Conservation (phyloP, 2,888 invertebrate species). For the Latheticus oryzae region DNA sequence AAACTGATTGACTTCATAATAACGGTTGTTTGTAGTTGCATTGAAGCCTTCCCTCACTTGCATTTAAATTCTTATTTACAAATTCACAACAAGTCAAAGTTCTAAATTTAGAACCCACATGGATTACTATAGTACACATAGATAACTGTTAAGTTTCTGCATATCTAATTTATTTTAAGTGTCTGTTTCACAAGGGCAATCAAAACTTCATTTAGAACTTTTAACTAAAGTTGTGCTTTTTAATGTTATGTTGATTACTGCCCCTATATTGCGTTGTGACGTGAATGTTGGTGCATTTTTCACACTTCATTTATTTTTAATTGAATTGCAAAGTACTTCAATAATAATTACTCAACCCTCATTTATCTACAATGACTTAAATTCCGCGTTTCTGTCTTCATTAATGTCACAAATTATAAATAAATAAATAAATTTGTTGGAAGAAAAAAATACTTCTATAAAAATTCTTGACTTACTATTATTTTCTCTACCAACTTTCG, state of each 20-base stretch:
- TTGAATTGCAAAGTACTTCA: slow-evolving; percentile 24
- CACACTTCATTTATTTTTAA: slow-evolving; percentile 25
- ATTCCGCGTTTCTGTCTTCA: slow-evolving; percentile 5
- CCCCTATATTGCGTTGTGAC: slow-evolving; percentile 20
- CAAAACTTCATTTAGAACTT: too few relatives aligned
- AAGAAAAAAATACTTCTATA: too few relatives aligned
- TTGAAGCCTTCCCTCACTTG: slow-evolving; percentile 27
- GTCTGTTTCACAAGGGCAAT: too few relatives aligned
- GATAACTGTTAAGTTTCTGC: slow-evolving; percentile 32
- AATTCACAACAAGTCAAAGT: slow-evolving; percentile 26
- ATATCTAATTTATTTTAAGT: slow-evolving; percentile 39
- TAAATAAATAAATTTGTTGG: too few relatives aligned
- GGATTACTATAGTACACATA: slow-evolving; percentile 20
- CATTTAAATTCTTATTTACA: slow-evolving; percentile 37
- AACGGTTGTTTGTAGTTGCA: slow-evolving; percentile 1
- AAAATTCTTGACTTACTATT: too few relatives aligned
- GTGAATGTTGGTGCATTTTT: slow-evolving; percentile 10
- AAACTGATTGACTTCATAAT: background rate
- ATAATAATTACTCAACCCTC: slow-evolving; percentile 17
- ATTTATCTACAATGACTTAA: slow-evolving; percentile 8
- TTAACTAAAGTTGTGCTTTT: too few relatives aligned
- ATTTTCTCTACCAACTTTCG: too few relatives aligned
- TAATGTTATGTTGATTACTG: slow-evolving; percentile 4
- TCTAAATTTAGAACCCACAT: slow-evolving; percentile 34
- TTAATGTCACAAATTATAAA: too few relatives aligned